Evolutionary conservation across 2,888 invertebrate genomes (phyloP), one percentile per base, ranked within the genome.

Genomic region (Melinaea menophilus): DNA sequence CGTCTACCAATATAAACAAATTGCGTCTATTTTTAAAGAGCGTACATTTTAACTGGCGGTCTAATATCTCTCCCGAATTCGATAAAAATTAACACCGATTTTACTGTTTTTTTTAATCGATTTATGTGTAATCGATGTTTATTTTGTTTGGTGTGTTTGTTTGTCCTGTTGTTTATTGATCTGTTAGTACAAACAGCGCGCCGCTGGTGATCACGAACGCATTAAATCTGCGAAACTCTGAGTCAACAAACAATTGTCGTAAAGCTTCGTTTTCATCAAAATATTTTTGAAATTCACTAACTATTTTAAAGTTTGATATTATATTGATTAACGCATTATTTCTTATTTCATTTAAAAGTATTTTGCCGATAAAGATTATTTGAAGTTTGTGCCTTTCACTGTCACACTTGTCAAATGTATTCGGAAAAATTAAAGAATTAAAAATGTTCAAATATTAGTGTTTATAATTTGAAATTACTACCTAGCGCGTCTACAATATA

Each of bases 161-260:
- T 64, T 61, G 64, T 56, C 48, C 58, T 48, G 61, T 13, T 55
- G 64, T 64, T 61, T 64, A 57, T 59, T n/a, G 56, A 48, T 63
- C 11, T 54, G 31, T 56, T 54, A 31, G 54, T 37, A 33, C 65
- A 62, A 65, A 65, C 62, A 65, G 56, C 55, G 61, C 55, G 47
- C 41, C 45, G 64, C 22, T 22, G 37, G 31, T 46, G 58, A 56
- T 55, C 58, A 60, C 56, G 22, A 33, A 55, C 35, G 54, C 61
- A 62, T 65, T 59, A 62, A 61, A 58, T 46, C 55, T 41, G 31
- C 48, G 59, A 41, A 47, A 55, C 60, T 54, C 37, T 64, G 64
- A 64, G 59, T 57, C 62, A 62, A 59, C 59, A 62, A 59, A 62
- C 65, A 65, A 62, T 59, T 58, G n/a, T 34, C 35, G 55, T 58